Evolutionary conservation across 2,113 vertebrate species (phyloP), one percentile per base, ranked within the genome.

Genomic region (Dendropsophus ebraccatus): DNA sequence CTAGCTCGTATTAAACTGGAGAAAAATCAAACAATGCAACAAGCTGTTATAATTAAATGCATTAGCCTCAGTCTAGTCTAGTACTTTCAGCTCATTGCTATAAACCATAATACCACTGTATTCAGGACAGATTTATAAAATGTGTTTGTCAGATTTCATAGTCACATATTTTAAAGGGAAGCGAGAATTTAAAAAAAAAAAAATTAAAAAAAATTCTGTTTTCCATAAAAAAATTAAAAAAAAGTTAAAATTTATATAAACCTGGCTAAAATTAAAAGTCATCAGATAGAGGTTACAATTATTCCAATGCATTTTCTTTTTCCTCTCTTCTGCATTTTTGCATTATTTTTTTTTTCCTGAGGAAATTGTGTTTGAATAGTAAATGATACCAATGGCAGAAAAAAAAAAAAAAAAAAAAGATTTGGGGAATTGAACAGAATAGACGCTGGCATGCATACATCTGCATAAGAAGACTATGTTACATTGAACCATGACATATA

Each of bases 31-130:
- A 86, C 77, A 80, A 86, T 72, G 65, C 84, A 72, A 80, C 84
- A 80, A 81, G 62, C 84, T 86, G 76, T 25, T 79, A 81, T 86
- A 86, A 86, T 86, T 86, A 86, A 86, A 86, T 86, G 84, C 84
- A 86, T 81, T 86, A 86, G 84, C 84, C 84, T 86, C 84, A 86
- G 84, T 86, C 84, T 81, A 86, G 60, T 80, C 45, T 50, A 30
- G 73, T 69, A 70, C 58, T 85, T 70, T 77, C 58, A 54, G 84
- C 76, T 56, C 75, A 72, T 58, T 54, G 75, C 76, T 72, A n/a
- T n/a, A 79, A 86, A 79, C 60, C 62, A 72, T 79, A 86, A 70
- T 80, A 80, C 76, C 58, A 85, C 37, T 52, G 83, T 70, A 81
- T 86, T 86, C 84, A 85, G 74, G 28, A 50, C 83, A 78, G 83